Conservation (phyloP, 2,797 vertebrate genomes). For the Microchirus variegatus region DNA sequence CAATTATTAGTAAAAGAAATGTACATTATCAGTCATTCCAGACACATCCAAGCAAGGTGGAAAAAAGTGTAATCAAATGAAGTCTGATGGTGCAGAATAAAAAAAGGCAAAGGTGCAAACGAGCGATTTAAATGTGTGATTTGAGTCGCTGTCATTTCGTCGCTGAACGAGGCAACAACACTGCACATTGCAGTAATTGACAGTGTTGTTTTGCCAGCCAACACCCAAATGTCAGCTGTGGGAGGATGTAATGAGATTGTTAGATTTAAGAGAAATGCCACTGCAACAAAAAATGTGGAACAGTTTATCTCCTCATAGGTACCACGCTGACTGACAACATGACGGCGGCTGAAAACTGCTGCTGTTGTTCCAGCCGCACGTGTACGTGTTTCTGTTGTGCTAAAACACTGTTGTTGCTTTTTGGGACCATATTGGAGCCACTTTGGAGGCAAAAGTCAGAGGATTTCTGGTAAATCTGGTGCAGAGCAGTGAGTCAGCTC, state of each 20-base stretch:
- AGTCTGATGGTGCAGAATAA: neutral
- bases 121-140: slow-evolving; percentile 6
- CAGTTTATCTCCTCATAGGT: slow-evolving; percentile 8
- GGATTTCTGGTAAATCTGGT: slow-evolving; percentile 13
- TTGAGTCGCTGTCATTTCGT: slow-evolving; percentile 16
- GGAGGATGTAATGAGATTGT: slow-evolving; percentile 35
- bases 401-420: too few species aligned
- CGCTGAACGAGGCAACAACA: slow-evolving; percentile 7
- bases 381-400: too few species aligned
- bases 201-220: slow-evolving; percentile 37
- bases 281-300: slow-evolving; percentile 13
- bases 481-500: slow-evolving; percentile 20
- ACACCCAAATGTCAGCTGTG: slow-evolving; percentile 40
- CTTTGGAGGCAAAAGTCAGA: slow-evolving; percentile 10
- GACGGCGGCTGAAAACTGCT: neutral
- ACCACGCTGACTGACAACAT: neutral
- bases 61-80: slow-evolving; percentile 2
- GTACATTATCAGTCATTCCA: too few species aligned
- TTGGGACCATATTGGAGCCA: too few species aligned
- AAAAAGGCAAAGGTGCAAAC: slow-evolving; percentile 9
- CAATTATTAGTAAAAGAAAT: too few species aligned
- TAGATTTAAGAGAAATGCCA: slow-evolving; percentile 24
- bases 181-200: slow-evolving; percentile 26
- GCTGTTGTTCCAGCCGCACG: too few species aligned
- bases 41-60: too few species aligned